Conservation (phyloP, 2,888 invertebrate genomes). For the Leptinotarsa rubiginosa region DNA sequence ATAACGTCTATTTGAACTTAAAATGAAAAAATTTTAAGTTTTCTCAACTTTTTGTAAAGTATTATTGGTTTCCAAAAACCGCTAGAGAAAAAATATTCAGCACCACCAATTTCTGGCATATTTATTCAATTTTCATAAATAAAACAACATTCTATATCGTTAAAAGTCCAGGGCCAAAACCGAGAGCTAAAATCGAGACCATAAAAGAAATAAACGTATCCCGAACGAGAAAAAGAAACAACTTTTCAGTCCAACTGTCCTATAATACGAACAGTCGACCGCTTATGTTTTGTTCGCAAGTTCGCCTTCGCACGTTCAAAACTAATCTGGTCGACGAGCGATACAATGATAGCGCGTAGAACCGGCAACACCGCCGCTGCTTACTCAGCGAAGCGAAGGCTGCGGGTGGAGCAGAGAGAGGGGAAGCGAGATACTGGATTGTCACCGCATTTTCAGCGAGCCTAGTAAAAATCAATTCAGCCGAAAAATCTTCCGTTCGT, state of each 20-base stretch:
- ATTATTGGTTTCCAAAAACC: no score
- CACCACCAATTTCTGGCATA: neutral
- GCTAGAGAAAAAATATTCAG: no score
- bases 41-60: no score
- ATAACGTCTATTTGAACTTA: no score
- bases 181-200: slow-evolving; percentile 35
- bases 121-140: neutral
- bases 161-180: slow-evolving; percentile 28
- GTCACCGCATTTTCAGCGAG: slow-evolving; percentile 51
- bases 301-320: slow-evolving; percentile 47
- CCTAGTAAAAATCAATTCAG: slow-evolving; percentile 52
- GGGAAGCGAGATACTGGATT: slow-evolving; percentile 56
- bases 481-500: slow-evolving; percentile 38
- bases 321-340: slow-evolving; percentile 53
- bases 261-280: slow-evolving; percentile 55
- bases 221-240: slow-evolving; percentile 51
- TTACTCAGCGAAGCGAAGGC: slow-evolving; percentile 28
- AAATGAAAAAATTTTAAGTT: no score
- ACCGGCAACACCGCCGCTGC: slow-evolving; percentile 57
- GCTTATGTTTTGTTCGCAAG: slow-evolving; percentile 41
- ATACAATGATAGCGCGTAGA: slow-evolving; percentile 52
- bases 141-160: slow-evolving; percentile 32
- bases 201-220: slow-evolving; percentile 40
- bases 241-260: slow-evolving; percentile 56
- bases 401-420: slow-evolving; percentile 47